Evolutionary conservation across 2,888 invertebrate genomes (phyloP).

Genomic region (Homarus gammarus): DNA sequence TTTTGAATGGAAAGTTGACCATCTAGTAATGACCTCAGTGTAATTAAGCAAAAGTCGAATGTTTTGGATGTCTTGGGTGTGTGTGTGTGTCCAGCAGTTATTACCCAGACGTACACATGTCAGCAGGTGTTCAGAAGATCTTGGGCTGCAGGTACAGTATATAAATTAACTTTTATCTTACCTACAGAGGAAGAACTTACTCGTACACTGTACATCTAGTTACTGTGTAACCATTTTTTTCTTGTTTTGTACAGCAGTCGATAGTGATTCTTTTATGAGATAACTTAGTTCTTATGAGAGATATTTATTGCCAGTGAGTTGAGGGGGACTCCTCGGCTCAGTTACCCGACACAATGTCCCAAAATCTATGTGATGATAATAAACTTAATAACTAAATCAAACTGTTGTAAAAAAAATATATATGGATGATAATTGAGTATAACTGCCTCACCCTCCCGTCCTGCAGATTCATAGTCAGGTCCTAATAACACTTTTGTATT

Average conservation of each 20-base stretch:
- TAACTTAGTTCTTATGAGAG: not conserved
- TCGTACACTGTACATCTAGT: not conserved
- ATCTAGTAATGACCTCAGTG: not conserved
- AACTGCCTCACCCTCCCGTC: not conserved
- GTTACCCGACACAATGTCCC: not conserved
- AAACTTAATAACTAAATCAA: not conserved
- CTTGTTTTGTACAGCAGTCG: not conserved
- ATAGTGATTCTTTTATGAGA: not conserved
- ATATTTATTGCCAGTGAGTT: not conserved
- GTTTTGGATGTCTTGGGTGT: no score
- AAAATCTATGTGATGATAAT: not conserved
- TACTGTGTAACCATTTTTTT: not conserved
- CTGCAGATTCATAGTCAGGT: constrained; percentile 38
- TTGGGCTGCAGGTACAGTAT: not conserved
- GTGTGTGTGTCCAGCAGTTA: no score
- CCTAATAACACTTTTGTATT: constrained; percentile 57
- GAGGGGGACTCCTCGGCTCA: not conserved
- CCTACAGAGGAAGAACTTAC: not conserved
- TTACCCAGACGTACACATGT: no score
- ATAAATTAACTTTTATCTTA: not conserved
- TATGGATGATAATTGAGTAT: not conserved
- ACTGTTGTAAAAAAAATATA: not conserved
- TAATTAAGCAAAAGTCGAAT: no score
- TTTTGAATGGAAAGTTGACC: not conserved
- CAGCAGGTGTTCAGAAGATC: no score